Percentiles rank a stretch among this genome's conserved stretches.
phyloP scores from a whole-genome alignment of 2,797 vertebrate species.

The Aeoliscus strigatus region DNA sequence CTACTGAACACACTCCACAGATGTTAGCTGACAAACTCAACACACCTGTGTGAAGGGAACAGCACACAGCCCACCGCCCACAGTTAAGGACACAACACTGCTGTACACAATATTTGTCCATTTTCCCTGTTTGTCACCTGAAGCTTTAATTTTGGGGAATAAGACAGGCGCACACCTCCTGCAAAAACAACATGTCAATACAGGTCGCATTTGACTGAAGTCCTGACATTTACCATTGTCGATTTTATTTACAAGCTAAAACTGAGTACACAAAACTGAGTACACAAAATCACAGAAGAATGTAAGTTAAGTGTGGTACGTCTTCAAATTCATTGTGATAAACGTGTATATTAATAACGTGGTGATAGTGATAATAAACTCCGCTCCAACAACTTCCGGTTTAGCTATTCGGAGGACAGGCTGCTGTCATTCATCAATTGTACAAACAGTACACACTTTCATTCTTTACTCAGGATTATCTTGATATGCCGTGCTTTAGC shows the following conservation, averaged over 20 bases:
- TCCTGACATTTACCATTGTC: too few species aligned
- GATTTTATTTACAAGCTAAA: too few species aligned
- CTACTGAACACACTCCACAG: too few species aligned
- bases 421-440: fast-evolving
- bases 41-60: slow-evolving; percentile 70
- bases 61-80: slow-evolving; percentile 63
- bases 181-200: neutral
- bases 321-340: too few species aligned
- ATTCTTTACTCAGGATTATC: fast-evolving
- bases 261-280: too few species aligned
- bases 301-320: too few species aligned
- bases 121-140: slow-evolving; percentile 24
- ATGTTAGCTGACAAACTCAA: slow-evolving; percentile 1
- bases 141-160: slow-evolving; percentile 24
- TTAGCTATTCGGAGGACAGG: neutral
- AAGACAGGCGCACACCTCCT: slow-evolving; percentile 57
- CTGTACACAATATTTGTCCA: slow-evolving; percentile 32
- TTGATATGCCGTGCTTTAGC: fast-evolving
- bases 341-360: too few species aligned
- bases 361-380: neutral
- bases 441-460: neutral
- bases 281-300: too few species aligned
- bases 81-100: slow-evolving; percentile 39
- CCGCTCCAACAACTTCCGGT: slow-evolving; percentile 14
- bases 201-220: too few species aligned